Evolutionary conservation across 2,888 invertebrate genomes (phyloP), one percentile per base, ranked within the genome.

Genomic region (Vandiemenella viatica): DNA sequence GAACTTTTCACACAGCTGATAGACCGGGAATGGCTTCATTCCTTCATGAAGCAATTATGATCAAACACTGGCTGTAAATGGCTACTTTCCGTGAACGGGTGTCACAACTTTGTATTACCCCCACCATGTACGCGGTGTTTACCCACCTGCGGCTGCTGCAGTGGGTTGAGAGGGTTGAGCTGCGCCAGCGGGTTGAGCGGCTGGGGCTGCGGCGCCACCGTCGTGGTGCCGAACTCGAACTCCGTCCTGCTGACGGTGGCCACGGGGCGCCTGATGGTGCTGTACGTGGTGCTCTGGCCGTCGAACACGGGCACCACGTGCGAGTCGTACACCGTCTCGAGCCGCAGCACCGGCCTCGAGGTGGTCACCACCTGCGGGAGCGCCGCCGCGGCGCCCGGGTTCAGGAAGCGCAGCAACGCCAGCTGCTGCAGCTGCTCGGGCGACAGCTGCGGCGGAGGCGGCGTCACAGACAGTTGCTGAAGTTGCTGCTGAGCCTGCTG

Each of bases 271-370:
- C 86, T 85, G 22, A 89, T 74, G 1, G 88, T 89, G 60, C 83
- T 84, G 52, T 79, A 77, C 26, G 80, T 70, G 0, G 87, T 88
- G 56, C 75, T 80, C 46, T 77, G 78, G 3, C 83, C 85, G 60
- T 82, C 81, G 38, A 82, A 75, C 8, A 88, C 67, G 0, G 88
- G 88, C 50, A 89, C 78, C 0, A 88, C 77, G 60, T 85, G 85
- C 0, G 87, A 83, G 63, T 88, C 86, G 64, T 81, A 88, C 10
- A 88, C 65, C 0, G 88, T 88, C 62, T 87, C 84, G 18, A 80
- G 69, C 62, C 52, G 50, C 19, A 58, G 43, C 7, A 88, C 70
- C 0, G 88, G 87, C 53, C 79, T 80, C 0, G 87, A 85, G 1
- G 84, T 83, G 1, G 87, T 85, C 38, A 87, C 76, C 1, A 83